Conservation (phyloP, 2,797 vertebrate genomes). For the Lithobates pipiens region DNA sequence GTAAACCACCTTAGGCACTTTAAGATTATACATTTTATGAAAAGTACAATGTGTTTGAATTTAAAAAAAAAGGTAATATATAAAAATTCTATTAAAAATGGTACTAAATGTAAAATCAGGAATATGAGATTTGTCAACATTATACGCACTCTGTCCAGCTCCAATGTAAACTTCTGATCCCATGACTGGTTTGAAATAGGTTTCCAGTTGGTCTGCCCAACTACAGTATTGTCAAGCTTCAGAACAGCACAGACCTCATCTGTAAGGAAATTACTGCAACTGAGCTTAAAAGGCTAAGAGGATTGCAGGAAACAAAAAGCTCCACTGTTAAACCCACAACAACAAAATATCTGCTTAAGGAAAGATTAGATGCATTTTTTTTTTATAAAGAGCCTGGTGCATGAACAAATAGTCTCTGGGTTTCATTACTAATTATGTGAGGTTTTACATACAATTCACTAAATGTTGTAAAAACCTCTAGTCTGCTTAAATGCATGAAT, state of each 20-base stretch:
- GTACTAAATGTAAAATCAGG: neutral
- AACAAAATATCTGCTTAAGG: conserved; percentile 56
- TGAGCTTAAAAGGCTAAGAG: conserved; percentile 73
- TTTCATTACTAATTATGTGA: neutral
- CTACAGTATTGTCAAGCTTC: conserved; percentile 90
- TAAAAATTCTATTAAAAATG: neutral
- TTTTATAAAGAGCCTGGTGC: conserved; percentile 15
- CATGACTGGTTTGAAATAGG: conserved; percentile 89
- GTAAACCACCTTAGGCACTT: too few species aligned
- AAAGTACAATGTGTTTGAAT: too few species aligned
- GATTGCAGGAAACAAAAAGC: conserved; percentile 67
- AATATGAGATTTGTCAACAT: neutral
- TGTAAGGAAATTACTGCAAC: conserved; percentile 76
- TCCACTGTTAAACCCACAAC: conserved; percentile 55
- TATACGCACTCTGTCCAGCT: conserved; percentile 86
- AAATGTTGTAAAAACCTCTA: conserved; percentile 1
- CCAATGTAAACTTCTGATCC: conserved; percentile 92
- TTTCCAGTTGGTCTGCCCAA: conserved; percentile 89
- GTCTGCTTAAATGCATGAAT: neutral
- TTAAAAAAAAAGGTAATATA: too few species aligned
- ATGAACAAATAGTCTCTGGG: conserved; percentile 13
- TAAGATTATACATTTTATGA: too few species aligned
- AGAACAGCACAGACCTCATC: conserved; percentile 89
- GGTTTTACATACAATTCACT: neutral
- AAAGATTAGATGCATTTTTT: conserved; percentile 50